Percentiles rank a stretch among this genome's conserved stretches.
Evolutionary conservation across 2,797 vertebrate species (phyloP).

Genomic region (Chloroceryle inda): DNA sequence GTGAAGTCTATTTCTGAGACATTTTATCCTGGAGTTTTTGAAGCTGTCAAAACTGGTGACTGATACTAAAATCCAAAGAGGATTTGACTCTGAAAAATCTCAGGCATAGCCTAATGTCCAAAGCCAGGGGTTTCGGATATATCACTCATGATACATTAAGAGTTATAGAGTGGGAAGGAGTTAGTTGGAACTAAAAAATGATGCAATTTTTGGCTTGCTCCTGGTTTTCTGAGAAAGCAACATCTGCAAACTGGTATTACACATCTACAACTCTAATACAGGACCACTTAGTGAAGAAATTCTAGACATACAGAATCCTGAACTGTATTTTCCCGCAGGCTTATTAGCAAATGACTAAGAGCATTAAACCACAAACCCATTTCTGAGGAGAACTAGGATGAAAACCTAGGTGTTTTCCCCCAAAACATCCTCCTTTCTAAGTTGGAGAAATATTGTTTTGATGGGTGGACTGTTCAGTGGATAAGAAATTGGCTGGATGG

Average conservation of each 20-base stretch:
- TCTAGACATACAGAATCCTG: neutral
- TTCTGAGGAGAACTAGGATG: neutral
- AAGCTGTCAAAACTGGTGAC: neutral
- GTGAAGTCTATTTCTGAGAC: neutral
- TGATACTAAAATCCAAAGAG: neutral
- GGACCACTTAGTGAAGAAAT: neutral
- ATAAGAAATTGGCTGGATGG: too few species aligned
- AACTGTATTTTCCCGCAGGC: neutral
- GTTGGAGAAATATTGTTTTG: too few species aligned
- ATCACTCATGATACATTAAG: rapidly evolving
- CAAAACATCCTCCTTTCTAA: too few species aligned
- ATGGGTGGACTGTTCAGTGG: too few species aligned
- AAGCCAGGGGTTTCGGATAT: neutral
- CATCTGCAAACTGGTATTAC: neutral
- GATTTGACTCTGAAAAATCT: neutral
- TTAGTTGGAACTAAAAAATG: neutral
- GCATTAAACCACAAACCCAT: neutral
- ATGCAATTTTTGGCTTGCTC: neutral
- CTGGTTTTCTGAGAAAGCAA: neutral
- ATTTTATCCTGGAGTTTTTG: neutral
- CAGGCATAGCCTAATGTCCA: neutral
- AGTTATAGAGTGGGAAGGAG: neutral
- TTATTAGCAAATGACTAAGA: neutral
- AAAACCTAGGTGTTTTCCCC: too few species aligned
- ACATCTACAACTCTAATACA: neutral